A percentile compares a stretch with the other conserved stretches of the same genome.
These are phyloP conservation scores for Macrotrachela quadricornifera DNA, from an alignment of 1,140 invertebrate species.

Conservation along the genomic window DNA sequence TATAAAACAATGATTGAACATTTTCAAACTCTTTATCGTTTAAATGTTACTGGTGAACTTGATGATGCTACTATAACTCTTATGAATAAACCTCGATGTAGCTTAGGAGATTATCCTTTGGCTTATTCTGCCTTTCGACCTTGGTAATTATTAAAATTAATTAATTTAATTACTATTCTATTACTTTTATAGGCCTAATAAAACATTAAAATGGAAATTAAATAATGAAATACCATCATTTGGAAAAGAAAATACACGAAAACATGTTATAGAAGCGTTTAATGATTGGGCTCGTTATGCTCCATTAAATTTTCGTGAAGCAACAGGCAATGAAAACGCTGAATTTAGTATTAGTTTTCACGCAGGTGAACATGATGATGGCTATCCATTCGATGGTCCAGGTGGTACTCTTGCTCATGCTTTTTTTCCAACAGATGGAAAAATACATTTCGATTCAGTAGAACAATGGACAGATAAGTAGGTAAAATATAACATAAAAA, in stretches of 20 bases:
- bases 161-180: no score
- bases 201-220: no score
- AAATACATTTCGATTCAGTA: not conserved
- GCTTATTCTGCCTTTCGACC: no score
- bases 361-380: not conserved
- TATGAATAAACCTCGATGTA: conserved; percentile 1
- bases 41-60: not conserved
- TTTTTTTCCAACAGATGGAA: conserved; percentile 4
- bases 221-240: no score
- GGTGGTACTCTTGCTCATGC: not conserved
- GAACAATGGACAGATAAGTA: not conserved
- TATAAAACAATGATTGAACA: not conserved
- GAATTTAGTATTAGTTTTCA: not conserved
- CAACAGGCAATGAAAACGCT: no score
- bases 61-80: not conserved
- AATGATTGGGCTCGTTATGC: no score
- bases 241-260: no score
- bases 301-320: no score
- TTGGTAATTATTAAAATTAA: no score
- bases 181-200: no score
- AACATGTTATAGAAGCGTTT: no score
- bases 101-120: no score
- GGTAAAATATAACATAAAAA: not conserved
- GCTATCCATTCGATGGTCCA: not conserved
- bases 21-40: conserved; percentile 1